Evolutionary conservation across 2,888 invertebrate genomes (phyloP).

Genomic region (Sussaba pulchella): DNA sequence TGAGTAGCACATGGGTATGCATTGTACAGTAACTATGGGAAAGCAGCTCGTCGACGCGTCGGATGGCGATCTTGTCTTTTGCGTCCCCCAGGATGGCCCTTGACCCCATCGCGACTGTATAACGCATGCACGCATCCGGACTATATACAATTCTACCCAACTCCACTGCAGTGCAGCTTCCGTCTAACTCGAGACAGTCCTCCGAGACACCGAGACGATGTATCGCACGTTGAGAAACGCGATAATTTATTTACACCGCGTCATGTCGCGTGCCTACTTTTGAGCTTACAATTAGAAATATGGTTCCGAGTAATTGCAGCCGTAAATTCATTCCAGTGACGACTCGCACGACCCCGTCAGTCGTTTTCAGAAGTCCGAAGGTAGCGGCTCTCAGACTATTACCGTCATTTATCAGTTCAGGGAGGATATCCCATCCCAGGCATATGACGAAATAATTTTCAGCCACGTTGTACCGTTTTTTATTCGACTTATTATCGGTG

Average conservation of each 20-base stretch:
- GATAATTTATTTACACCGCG: slow-evolving; percentile 10
- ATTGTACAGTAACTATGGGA: slow-evolving; percentile 11
- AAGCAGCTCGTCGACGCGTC: slow-evolving; percentile 28
- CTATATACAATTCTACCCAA: neutral
- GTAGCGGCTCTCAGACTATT: no score
- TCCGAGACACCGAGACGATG: slow-evolving; percentile 13
- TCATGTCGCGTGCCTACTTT: neutral
- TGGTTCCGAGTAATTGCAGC: slow-evolving; percentile 2
- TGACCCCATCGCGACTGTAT: slow-evolving; percentile 49
- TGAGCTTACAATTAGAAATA: neutral
- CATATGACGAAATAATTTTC: no score
- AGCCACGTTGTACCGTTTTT: no score
- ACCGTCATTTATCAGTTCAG: no score
- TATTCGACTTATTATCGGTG: no score
- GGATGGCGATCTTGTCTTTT: slow-evolving; percentile 58
- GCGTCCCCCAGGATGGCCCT: slow-evolving; percentile 53
- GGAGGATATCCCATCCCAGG: no score
- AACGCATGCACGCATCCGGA: slow-evolving; percentile 28
- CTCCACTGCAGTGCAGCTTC: slow-evolving; percentile 9
- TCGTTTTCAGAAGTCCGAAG: neutral
- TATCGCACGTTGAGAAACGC: slow-evolving; percentile 9
- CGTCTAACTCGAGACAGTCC: slow-evolving; percentile 12
- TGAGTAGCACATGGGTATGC: slow-evolving; percentile 3
- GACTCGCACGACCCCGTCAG: neutral
- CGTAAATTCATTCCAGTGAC: neutral